phyloP scores from a whole-genome alignment of 1,140 invertebrate species.

The Pseudomyrmex gracilis region DNA sequence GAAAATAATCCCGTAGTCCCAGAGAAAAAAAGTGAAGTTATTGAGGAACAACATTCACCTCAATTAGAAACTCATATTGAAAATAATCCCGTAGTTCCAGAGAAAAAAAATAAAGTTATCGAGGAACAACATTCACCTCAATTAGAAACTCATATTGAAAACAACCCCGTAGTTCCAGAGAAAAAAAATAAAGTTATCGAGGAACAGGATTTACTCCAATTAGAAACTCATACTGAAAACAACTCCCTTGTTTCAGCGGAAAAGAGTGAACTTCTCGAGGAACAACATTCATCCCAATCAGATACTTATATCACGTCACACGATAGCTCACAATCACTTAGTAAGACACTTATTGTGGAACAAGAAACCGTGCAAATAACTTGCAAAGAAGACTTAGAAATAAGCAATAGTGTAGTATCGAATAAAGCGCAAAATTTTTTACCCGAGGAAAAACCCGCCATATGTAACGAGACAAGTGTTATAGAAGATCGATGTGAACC shows the following conservation, averaged over 20 bases:
- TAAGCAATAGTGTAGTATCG: neutral
- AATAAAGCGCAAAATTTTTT: conserved; percentile 5
- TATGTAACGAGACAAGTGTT: conserved; percentile 16
- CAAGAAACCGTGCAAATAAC: neutral
- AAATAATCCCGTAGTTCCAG: neutral
- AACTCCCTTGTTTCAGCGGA: no score
- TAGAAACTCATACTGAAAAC: no score
- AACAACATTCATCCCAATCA: no score
- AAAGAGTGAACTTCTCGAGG: no score
- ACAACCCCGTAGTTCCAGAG: neutral
- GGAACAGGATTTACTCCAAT: neutral
- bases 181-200: neutral
- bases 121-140: neutral
- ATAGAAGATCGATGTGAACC: neutral
- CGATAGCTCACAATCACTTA: neutral
- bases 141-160: neutral
- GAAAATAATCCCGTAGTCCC: neutral
- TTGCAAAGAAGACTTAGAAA: neutral
- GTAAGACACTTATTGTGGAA: conserved; percentile 10
- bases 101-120: neutral
- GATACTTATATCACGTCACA: neutral
- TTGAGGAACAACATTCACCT: neutral
- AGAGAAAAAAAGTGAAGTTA: neutral
- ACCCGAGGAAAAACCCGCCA: conserved; percentile 14
- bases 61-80: neutral